Percentiles rank a stretch among this genome's conserved stretches.
Conservation (phyloP, 2,888 invertebrate species). For the Platerodrilus igneus region DNA sequence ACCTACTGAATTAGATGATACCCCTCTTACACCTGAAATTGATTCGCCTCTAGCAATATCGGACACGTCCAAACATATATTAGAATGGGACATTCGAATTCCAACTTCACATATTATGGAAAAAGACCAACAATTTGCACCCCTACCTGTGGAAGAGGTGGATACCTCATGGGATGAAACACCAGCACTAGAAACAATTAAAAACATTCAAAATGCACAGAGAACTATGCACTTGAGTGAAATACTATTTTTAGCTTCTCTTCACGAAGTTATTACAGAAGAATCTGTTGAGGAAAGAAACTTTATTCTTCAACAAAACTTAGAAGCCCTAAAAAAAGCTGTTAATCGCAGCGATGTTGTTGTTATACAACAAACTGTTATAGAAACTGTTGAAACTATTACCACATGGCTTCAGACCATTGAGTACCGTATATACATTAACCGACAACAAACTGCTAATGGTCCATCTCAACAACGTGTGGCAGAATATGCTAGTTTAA, state of each 20-base stretch:
- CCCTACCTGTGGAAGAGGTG: conserved; percentile 40
- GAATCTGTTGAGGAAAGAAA: conserved; percentile 54
- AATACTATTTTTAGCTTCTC: conserved; percentile 58
- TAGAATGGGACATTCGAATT: conserved; percentile 30
- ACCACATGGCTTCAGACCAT: conserved; percentile 82
- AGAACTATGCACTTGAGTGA: conserved; percentile 57
- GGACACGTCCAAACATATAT: conserved; percentile 33
- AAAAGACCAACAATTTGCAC: conserved; percentile 32
- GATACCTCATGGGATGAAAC: conserved; percentile 53
- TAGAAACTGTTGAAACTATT: conserved; percentile 74
- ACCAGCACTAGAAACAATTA: conserved; percentile 54
- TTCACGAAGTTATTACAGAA: conserved; percentile 54
- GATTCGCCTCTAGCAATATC: conserved; percentile 41
- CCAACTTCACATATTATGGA: too few relatives aligned
- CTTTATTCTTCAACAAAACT: conserved; percentile 57
- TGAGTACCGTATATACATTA: conserved; percentile 69
- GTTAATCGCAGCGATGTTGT: conserved; percentile 55
- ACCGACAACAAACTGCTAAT: conserved; percentile 54
- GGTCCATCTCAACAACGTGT: conserved; percentile 59
- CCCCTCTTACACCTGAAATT: conserved; percentile 50
- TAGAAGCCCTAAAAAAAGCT: conserved; percentile 56
- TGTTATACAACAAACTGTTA: conserved; percentile 63
- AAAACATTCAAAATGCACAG: conserved; percentile 53
- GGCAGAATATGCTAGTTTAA: conserved; percentile 57
- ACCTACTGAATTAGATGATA: conserved; percentile 47